These are phyloP conservation scores for Actinopyga echinites DNA, from an alignment of 53 echinoderm and acorn worm species.

Conservation along the genomic window DNA sequence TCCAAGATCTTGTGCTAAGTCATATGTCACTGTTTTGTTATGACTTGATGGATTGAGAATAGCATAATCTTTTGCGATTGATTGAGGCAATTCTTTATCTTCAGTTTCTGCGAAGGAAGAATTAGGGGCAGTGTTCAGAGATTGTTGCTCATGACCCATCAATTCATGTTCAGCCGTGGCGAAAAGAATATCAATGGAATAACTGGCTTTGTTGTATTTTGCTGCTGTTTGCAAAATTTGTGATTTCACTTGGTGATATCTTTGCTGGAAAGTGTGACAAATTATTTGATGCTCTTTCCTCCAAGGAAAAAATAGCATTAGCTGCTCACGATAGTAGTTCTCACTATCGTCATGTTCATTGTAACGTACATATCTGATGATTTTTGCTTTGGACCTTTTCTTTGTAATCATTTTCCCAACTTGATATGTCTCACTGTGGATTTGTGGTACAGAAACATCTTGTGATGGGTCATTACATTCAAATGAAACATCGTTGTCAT, in stretches of 20 bases:
- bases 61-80: not conserved
- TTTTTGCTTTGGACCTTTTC: not conserved
- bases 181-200: not conserved
- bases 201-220: slow-evolving; percentile 11
- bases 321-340: slow-evolving; percentile 55
- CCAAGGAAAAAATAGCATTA: slow-evolving; percentile 59
- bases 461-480: no score
- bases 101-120: slow-evolving; percentile 29
- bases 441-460: no score
- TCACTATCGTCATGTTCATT: slow-evolving; percentile 43
- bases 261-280: slow-evolving; percentile 49
- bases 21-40: slow-evolving; percentile 26
- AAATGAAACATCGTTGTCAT: no score
- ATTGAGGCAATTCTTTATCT: not conserved
- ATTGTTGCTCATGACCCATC: not conserved
- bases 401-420: not conserved
- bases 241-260: not conserved
- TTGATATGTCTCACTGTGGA: no score
- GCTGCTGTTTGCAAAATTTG: not conserved
- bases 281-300: slow-evolving; percentile 22
- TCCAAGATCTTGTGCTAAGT: slow-evolving; percentile 46
- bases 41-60: not conserved
- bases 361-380: slow-evolving; percentile 48
- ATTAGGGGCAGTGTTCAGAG: not conserved
- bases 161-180: not conserved